phyloP scores from a whole-genome alignment of 92 coral and sea anemone genomes.

The Parazoanthus darwini region DNA sequence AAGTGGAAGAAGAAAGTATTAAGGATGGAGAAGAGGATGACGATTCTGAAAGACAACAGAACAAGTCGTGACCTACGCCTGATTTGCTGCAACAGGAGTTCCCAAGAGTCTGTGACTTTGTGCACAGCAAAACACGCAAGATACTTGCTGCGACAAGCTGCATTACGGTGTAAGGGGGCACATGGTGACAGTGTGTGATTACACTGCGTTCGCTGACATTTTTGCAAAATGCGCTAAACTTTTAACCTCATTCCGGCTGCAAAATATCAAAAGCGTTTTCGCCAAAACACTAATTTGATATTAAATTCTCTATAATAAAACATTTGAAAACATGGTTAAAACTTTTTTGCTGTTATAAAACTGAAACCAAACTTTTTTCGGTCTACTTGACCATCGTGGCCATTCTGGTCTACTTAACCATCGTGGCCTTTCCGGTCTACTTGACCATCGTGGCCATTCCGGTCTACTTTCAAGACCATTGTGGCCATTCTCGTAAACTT shows the following conservation, averaged over 20 bases:
- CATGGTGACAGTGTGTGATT: neutral
- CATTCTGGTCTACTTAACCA: too few species aligned
- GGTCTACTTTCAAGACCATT: too few species aligned
- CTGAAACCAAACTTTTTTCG: too few species aligned
- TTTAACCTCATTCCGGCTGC: neutral
- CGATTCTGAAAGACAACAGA: conserved; percentile 17
- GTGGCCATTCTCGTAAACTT: too few species aligned
- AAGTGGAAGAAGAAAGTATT: neutral
- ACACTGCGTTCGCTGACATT: neutral
- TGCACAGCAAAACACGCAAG: neutral
- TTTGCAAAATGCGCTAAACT: neutral
- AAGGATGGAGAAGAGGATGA: conserved; percentile 16
- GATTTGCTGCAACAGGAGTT: neutral
- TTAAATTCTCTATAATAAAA: too few species aligned
- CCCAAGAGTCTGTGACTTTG: neutral
- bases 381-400: too few species aligned
- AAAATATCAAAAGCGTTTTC: neutral
- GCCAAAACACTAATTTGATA: too few species aligned
- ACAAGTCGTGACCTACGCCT: conserved; percentile 14
- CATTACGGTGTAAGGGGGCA: neutral
- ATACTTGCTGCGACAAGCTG: neutral
- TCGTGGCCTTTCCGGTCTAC: too few species aligned
- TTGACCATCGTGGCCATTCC: too few species aligned
- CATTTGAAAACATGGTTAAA: too few species aligned
- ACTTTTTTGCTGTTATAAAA: too few species aligned